Conservation (phyloP, 2,888 invertebrate genomes). For the Himalopsyche tibetana region DNA sequence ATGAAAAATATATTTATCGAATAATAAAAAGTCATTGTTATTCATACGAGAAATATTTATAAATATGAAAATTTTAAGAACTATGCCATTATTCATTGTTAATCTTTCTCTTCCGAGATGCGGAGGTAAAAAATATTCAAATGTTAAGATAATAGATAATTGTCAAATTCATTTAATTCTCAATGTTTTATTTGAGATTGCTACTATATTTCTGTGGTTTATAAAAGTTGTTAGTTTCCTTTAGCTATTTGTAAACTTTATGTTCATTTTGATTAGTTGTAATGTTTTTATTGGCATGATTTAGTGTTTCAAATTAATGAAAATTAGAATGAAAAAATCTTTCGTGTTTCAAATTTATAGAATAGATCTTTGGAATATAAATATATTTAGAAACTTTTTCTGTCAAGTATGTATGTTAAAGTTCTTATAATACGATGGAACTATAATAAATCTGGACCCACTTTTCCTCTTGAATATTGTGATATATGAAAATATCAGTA, state of each 20-base stretch:
- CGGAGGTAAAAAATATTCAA: background rate
- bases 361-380: conserved; percentile 30
- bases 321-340: conserved; percentile 41
- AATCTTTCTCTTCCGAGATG: conserved; percentile 5
- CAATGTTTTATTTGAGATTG: conserved; percentile 39
- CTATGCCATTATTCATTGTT: conserved; percentile 32
- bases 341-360: conserved; percentile 42
- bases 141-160: conserved; percentile 17
- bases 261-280: conserved; percentile 26
- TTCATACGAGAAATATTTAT: conserved; percentile 45
- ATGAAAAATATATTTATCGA: conserved; percentile 41
- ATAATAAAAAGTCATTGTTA: conserved; percentile 32
- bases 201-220: conserved; percentile 34
- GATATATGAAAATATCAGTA: background rate
- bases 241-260: conserved; percentile 18
- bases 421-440: conserved; percentile 18
- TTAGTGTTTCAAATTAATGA: conserved; percentile 38
- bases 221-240: conserved; percentile 24
- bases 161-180: conserved; percentile 10
- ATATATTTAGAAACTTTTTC: conserved; percentile 36
- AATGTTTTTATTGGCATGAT: conserved; percentile 33
- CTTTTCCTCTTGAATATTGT: background rate
- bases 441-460: conserved; percentile 23
- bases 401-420: conserved; percentile 26
- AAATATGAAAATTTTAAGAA: conserved; percentile 29